A percentile compares a stretch with the other conserved stretches of the same genome.
Evolutionary conservation across 2,113 vertebrate species (phyloP).

Genomic region (Prunella himalayana): DNA sequence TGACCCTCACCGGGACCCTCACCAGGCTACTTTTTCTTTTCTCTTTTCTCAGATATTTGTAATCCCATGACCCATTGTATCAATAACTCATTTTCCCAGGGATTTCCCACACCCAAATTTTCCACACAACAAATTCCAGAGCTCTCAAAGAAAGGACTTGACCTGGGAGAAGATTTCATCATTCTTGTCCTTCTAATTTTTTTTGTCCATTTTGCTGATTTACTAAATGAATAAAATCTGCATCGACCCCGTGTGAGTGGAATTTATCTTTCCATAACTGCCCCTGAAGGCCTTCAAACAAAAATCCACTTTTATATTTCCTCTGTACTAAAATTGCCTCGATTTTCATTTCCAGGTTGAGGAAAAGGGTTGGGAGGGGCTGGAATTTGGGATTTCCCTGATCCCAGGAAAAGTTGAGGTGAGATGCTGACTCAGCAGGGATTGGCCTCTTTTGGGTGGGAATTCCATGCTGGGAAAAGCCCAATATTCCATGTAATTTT

Average conservation of each 20-base stretch:
- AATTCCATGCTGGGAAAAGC: not conserved
- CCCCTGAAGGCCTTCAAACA: not conserved
- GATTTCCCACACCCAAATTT: not conserved
- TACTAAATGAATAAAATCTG: too few relatives aligned
- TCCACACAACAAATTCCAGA: not conserved
- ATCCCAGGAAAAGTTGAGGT: not conserved
- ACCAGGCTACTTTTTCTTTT: not conserved
- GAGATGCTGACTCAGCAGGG: not conserved
- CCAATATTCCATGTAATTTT: fast-evolving
- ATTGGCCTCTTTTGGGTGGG: not conserved
- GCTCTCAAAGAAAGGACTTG: too few relatives aligned
- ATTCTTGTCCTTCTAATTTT: too few relatives aligned
- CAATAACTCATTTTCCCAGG: fast-evolving
- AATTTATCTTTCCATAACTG: not conserved
- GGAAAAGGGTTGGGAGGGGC: not conserved
- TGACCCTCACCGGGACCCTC: not conserved
- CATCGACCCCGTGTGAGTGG: not conserved
- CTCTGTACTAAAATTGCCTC: not conserved
- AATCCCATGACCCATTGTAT: fast-evolving
- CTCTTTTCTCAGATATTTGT: not conserved
- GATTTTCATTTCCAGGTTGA: not conserved
- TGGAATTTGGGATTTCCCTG: not conserved
- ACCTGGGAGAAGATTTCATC: too few relatives aligned
- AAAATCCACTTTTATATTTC: not conserved
- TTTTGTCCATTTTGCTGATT: not conserved